These are phyloP conservation scores for Eurystomus gularis DNA, from an alignment of 2,113 vertebrate genomes.

Conservation along the genomic window DNA sequence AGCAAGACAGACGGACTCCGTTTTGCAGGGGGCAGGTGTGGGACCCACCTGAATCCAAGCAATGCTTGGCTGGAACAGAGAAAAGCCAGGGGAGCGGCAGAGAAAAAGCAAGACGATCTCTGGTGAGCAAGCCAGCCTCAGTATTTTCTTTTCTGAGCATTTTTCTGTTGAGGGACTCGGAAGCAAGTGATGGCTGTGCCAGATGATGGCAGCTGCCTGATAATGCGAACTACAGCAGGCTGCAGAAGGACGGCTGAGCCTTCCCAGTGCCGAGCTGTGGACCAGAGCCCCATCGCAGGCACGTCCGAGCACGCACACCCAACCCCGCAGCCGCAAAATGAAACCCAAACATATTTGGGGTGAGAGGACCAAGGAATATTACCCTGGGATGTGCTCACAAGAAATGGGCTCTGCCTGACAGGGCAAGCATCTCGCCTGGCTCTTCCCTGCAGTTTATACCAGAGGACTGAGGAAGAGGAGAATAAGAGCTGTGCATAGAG, in stretches of 20 bases:
- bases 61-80: not conserved
- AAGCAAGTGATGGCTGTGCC: not conserved
- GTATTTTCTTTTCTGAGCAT: not conserved
- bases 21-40: not conserved
- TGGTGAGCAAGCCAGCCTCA: not conserved
- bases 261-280: not conserved
- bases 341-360: constrained; percentile 3
- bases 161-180: not conserved
- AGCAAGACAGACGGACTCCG: not conserved
- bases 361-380: not conserved
- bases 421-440: not conserved
- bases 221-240: not conserved
- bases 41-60: not conserved
- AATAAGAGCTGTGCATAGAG: not conserved
- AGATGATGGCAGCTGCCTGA: not conserved
- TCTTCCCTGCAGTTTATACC: not conserved
- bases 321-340: not conserved
- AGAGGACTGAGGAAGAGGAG: not conserved
- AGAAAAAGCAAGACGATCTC: not conserved
- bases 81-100: rapidly evolving
- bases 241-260: not conserved
- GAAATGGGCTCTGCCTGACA: not conserved
- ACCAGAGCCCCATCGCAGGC: not conserved
- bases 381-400: not conserved
- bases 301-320: not conserved